These are phyloP conservation scores for Acinonyx jubatus DNA, from an alignment of 2,113 vertebrate species.

Conservation along the genomic window DNA sequence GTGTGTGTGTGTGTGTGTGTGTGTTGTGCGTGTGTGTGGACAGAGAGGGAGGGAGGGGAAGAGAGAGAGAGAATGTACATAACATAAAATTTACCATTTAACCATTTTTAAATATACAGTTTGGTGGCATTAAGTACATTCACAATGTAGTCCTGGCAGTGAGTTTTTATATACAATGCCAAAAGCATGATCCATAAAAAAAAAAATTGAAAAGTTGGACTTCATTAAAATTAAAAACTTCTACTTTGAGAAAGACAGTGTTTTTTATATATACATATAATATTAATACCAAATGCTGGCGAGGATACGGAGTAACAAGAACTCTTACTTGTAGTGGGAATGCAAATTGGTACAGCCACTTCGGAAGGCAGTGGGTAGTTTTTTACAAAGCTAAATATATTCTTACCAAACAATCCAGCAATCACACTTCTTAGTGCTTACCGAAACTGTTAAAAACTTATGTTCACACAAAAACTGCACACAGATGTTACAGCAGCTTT, in stretches of 20 bases:
- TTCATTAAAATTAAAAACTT: not conserved
- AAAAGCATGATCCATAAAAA: not conserved
- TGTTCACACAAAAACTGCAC: not conserved
- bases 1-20: not conserved
- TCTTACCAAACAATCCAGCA: not conserved
- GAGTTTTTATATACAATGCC: not conserved
- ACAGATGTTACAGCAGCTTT: not conserved
- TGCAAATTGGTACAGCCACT: not conserved
- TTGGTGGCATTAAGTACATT: not conserved
- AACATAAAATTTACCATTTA: not conserved
- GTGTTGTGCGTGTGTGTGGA: not conserved
- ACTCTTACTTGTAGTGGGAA: not conserved
- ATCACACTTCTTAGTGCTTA: not conserved
- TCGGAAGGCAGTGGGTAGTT: not conserved
- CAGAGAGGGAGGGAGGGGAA: too few relatives aligned
- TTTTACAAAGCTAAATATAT: not conserved
- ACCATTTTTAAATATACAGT: not conserved
- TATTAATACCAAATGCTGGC: fast-evolving
- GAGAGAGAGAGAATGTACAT: too few relatives aligned
- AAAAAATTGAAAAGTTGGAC: not conserved
- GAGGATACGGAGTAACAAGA: not conserved
- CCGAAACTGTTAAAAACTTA: not conserved
- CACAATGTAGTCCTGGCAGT: not conserved
- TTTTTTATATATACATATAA: not conserved
- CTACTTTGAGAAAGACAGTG: not conserved